Conservation (phyloP, 2,888 invertebrate genomes). For the Andrena trimmerana region DNA sequence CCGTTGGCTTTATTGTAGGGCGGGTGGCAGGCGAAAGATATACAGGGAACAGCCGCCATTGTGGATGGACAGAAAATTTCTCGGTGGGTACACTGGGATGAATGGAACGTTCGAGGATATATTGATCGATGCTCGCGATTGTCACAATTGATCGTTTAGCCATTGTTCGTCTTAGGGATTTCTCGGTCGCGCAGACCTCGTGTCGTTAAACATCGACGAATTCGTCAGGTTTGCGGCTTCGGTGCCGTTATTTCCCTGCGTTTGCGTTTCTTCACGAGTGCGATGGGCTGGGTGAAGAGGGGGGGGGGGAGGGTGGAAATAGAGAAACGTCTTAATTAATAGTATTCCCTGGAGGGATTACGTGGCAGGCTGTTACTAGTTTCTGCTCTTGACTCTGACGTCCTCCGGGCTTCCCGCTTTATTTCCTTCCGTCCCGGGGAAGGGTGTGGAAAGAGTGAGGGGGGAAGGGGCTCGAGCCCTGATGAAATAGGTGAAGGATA, state of each 20-base stretch:
- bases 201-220: neutral
- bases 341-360: constrained; percentile 35
- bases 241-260: neutral
- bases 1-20: constrained; percentile 1
- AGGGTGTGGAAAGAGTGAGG: neutral
- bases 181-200: neutral
- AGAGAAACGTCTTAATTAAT: constrained; percentile 61
- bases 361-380: constrained; percentile 18
- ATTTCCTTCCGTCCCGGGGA: constrained; percentile 12
- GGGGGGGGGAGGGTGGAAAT: neutral
- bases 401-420: neutral
- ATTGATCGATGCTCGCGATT: too few relatives aligned
- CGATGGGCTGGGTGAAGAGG: too few relatives aligned
- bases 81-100: neutral
- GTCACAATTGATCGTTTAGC: too few relatives aligned
- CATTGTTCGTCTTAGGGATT: too few relatives aligned
- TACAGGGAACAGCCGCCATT: neutral
- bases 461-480: neutral
- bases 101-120: too few relatives aligned
- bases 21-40: neutral
- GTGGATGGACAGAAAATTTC: neutral
- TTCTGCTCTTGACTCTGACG: constrained; percentile 26
- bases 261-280: constrained; percentile 1
- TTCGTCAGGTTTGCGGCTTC: neutral
- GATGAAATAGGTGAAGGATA: constrained; percentile 18